Evolutionary conservation across 2,113 vertebrate species (phyloP).

Genomic region (Hemicordylus capensis): DNA sequence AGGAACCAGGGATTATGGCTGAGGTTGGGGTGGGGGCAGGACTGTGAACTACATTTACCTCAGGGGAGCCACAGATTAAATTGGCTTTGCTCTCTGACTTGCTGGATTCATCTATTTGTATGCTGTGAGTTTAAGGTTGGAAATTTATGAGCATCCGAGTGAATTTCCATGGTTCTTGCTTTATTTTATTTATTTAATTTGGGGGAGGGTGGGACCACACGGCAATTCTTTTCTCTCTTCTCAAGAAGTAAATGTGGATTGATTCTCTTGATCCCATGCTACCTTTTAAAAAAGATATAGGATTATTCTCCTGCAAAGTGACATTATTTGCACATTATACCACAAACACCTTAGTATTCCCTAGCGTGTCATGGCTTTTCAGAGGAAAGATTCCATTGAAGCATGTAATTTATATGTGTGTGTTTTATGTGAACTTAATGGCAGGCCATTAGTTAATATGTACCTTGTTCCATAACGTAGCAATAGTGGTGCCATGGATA

Average conservation of each 20-base stretch:
- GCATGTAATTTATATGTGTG: constrained; percentile 36
- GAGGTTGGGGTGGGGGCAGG: constrained; percentile 83
- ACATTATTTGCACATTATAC: constrained; percentile 3
- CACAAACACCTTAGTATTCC: constrained; percentile 33
- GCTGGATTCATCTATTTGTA: constrained; percentile 80
- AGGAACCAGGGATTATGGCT: constrained; percentile 90
- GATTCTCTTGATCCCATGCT: constrained; percentile 24
- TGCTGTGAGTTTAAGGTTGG: constrained; percentile 74
- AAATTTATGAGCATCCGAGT: constrained; percentile 78
- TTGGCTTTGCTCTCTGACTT: constrained; percentile 87
- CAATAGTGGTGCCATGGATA: neutral
- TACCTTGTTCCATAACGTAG: neutral
- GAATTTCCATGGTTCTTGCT: constrained; percentile 42
- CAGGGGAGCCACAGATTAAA: constrained; percentile 92
- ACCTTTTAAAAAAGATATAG: constrained; percentile 35
- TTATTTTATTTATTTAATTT: constrained; percentile 48
- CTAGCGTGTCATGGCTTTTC: neutral
- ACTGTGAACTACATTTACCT: constrained; percentile 85
- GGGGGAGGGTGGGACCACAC: neutral
- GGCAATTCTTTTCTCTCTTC: neutral
- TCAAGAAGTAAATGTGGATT: constrained; percentile 28
- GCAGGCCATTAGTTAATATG: neutral
- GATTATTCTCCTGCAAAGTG: constrained; percentile 25
- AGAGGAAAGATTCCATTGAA: constrained; percentile 36
- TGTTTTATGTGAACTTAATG: constrained; percentile 12